Percentiles rank a stretch among this genome's conserved stretches.
Conservation (phyloP, 2,888 invertebrate species). For the Gastracanthus pulcherrimus region DNA sequence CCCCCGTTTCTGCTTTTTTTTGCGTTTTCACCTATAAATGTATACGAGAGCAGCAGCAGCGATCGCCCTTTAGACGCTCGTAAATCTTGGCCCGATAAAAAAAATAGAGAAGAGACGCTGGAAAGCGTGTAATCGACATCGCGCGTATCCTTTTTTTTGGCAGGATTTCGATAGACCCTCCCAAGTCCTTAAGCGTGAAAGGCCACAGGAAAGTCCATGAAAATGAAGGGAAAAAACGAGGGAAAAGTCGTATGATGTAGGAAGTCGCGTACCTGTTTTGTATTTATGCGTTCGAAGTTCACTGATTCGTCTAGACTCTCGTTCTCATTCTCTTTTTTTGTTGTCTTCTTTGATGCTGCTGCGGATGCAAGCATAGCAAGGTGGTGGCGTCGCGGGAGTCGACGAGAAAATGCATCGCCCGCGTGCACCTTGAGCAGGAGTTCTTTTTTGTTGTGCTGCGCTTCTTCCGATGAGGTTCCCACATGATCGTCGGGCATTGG, state of each 20-base stretch:
- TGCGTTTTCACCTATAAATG: slow-evolving; percentile 6
- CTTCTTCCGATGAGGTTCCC: slow-evolving; percentile 15
- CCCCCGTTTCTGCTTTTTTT: not conserved
- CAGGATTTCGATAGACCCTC: not conserved
- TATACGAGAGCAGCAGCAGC: no score
- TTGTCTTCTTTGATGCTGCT: no score
- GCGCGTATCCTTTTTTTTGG: not conserved
- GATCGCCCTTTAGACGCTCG: slow-evolving; percentile 26
- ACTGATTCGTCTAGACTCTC: not conserved
- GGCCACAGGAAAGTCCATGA: not conserved
- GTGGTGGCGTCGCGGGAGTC: slow-evolving; percentile 18
- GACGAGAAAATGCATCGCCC: no score
- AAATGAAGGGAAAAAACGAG: not conserved
- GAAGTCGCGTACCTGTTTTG: not conserved
- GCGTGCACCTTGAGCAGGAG: no score
- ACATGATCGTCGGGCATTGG: not conserved
- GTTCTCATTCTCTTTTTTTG: not conserved
- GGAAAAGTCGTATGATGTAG: not conserved
- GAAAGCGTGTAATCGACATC: slow-evolving; percentile 35
- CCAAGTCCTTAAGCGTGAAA: slow-evolving; percentile 22
- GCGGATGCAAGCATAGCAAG: no score
- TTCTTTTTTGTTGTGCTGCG: not conserved
- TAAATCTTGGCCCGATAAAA: slow-evolving; percentile 34
- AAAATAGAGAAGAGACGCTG: no score
- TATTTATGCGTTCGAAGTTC: not conserved